Conservation (phyloP, 2,113 vertebrate species). For the Pica pica region DNA sequence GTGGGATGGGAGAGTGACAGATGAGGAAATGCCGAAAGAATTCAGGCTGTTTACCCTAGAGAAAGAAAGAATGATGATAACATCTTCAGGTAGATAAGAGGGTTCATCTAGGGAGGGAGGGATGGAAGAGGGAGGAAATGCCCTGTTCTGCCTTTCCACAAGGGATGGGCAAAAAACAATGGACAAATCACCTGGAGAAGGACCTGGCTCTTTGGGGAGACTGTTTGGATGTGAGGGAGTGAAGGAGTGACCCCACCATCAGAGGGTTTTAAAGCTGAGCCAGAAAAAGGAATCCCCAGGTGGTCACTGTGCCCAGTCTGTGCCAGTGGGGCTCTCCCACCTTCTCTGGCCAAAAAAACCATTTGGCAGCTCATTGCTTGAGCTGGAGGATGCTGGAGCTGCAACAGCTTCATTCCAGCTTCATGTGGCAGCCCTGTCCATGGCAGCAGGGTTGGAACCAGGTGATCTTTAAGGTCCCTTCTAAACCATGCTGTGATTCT, state of each 20-base stretch:
- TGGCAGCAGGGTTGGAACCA: background rate
- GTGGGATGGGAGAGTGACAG: fast-evolving
- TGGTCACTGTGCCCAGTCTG: background rate
- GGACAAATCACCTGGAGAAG: background rate
- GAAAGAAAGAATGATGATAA: background rate
- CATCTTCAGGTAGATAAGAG: background rate
- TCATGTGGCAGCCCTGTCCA: background rate
- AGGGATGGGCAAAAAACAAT: background rate
- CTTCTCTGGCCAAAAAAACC: background rate
- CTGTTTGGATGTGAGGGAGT: background rate
- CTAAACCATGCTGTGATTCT: background rate
- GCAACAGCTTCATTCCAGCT: background rate
- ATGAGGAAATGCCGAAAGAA: background rate
- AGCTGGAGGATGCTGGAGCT: background rate
- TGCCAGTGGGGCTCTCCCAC: background rate
- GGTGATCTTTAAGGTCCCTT: background rate
- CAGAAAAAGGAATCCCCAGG: fast-evolving
- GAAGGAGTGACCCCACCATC: background rate
- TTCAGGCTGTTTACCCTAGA: background rate
- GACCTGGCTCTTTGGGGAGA: background rate
- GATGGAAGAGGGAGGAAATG: background rate
- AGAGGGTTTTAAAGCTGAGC: background rate
- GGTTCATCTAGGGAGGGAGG: background rate
- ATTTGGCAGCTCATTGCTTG: background rate
- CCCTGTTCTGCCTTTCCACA: background rate